Evolutionary conservation across 2,797 vertebrate species (phyloP).

Genomic region (Poecilia velifera): DNA sequence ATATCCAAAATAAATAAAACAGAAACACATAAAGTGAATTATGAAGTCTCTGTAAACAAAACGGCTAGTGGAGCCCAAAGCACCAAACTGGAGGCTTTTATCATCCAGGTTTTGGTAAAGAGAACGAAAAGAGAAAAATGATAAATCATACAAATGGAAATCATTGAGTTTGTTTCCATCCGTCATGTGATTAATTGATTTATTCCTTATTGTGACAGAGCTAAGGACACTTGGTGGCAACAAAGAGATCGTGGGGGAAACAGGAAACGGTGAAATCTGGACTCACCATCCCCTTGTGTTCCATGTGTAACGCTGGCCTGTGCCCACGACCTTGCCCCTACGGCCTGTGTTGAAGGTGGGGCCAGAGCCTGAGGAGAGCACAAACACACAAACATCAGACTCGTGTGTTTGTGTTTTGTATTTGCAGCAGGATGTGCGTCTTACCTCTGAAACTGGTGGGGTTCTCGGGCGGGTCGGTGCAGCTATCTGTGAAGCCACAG

Average conservation of each 20-base stretch:
- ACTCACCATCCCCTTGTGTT: conserved; percentile 94
- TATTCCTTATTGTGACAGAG: too few species aligned
- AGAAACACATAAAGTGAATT: too few species aligned
- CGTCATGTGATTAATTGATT: too few species aligned
- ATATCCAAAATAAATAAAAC: too few species aligned
- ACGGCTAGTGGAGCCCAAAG: too few species aligned
- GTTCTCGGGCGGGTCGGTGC: conserved; percentile 89
- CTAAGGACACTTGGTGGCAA: not conserved
- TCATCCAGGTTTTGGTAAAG: too few species aligned
- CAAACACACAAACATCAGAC: not conserved
- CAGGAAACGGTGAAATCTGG: not conserved
- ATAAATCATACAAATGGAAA: too few species aligned
- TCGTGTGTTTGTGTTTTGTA: not conserved
- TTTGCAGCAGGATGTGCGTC: not conserved
- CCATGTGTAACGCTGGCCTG: conserved; percentile 95
- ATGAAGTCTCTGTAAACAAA: too few species aligned
- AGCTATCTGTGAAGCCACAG: conserved; percentile 93
- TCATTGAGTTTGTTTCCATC: too few species aligned
- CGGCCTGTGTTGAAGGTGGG: conserved; percentile 86
- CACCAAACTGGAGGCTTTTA: too few species aligned
- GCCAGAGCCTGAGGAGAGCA: conserved; percentile 77
- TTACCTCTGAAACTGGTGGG: conserved; percentile 90
- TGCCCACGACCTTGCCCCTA: conserved; percentile 95
- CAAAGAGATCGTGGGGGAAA: not conserved
- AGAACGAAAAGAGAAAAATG: too few species aligned